These are phyloP conservation scores for Dysidea cf. avara DNA, from an alignment of 37 sponge, comb jelly and placozoan genomes.

Conservation along the genomic window DNA sequence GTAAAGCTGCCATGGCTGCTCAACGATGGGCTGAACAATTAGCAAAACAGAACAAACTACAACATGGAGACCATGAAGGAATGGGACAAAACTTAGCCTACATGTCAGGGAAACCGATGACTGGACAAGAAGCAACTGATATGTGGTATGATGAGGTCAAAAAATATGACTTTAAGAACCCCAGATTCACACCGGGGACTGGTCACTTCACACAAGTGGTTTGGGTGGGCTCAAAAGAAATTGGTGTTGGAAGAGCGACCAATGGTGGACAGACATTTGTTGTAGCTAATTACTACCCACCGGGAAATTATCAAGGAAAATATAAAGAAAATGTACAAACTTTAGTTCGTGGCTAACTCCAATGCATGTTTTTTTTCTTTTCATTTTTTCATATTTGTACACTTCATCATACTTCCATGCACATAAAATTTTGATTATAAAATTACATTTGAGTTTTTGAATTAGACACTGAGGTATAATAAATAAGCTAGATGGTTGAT, in stretches of 20 bases:
- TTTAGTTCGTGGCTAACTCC: too few species aligned
- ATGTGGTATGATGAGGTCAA: slow-evolving; percentile 86
- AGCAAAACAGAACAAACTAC: slow-evolving; percentile 46
- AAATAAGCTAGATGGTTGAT: too few species aligned
- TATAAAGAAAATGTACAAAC: slow-evolving; percentile 74
- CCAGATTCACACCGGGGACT: slow-evolving; percentile 64
- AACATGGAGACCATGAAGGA: slow-evolving; percentile 67
- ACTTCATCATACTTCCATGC: too few species aligned
- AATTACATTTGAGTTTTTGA: too few species aligned
- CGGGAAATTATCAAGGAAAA: slow-evolving; percentile 71
- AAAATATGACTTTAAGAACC: slow-evolving; percentile 70
- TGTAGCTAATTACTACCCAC: slow-evolving; percentile 79
- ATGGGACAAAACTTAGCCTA: slow-evolving; percentile 88
- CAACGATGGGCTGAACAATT: slow-evolving; percentile 85
- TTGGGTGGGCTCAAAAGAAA: slow-evolving; percentile 78
- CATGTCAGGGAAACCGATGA: slow-evolving; percentile 50
- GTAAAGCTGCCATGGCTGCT: slow-evolving; percentile 57
- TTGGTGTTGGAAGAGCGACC: slow-evolving; percentile 51
- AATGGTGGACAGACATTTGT: slow-evolving; percentile 48
- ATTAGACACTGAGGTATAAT: too few species aligned
- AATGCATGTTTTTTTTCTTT: too few species aligned
- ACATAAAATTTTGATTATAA: too few species aligned
- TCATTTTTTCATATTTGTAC: too few species aligned
- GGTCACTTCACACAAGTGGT: slow-evolving; percentile 98
- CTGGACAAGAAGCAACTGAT: slow-evolving; percentile 43